These are phyloP conservation scores for Rotaria socialis DNA, from an alignment of 2,888 invertebrate species.

Conservation along the genomic window DNA sequence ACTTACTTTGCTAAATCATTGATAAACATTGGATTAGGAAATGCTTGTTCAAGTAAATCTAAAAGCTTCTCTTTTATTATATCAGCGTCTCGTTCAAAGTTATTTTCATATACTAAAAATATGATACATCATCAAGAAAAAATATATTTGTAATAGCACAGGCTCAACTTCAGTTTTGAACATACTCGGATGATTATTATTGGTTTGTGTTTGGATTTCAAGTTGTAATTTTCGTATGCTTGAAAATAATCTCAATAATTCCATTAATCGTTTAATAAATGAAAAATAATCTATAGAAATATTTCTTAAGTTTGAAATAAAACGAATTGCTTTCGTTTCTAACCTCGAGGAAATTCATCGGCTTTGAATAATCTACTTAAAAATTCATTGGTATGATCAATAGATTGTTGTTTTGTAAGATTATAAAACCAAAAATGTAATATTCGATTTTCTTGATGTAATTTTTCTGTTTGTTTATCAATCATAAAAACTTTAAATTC, in stretches of 20 bases:
- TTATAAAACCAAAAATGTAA: slow-evolving; percentile 12
- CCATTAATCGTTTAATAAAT: slow-evolving; percentile 36
- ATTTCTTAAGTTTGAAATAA: neutral
- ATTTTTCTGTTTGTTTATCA: neutral
- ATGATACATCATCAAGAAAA: neutral
- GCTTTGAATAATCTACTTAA: neutral
- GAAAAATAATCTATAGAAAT: slow-evolving; percentile 16
- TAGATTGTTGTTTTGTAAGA: neutral
- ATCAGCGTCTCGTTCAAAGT: slow-evolving; percentile 48
- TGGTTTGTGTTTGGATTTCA: neutral
- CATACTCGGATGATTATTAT: neutral
- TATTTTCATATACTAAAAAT: slow-evolving; percentile 39
- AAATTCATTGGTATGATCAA: neutral
- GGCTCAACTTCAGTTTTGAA: neutral
- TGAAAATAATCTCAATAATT: neutral
- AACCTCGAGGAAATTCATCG: slow-evolving; percentile 4
- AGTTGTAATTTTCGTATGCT: neutral
- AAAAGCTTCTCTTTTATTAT: slow-evolving; percentile 83
- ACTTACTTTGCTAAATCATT: slow-evolving; percentile 73
- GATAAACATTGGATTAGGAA: slow-evolving; percentile 91
- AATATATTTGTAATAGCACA: too few relatives aligned
- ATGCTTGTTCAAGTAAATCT: slow-evolving; percentile 91
- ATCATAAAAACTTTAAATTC: slow-evolving; percentile 17
- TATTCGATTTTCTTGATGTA: slow-evolving; percentile 27
- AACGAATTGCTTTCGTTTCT: neutral